A percentile compares a stretch with the other conserved stretches of the same genome.
These are phyloP conservation scores for Diplogasteroides magnus DNA, from an alignment of 1,140 invertebrate species.

Conservation along the genomic window DNA sequence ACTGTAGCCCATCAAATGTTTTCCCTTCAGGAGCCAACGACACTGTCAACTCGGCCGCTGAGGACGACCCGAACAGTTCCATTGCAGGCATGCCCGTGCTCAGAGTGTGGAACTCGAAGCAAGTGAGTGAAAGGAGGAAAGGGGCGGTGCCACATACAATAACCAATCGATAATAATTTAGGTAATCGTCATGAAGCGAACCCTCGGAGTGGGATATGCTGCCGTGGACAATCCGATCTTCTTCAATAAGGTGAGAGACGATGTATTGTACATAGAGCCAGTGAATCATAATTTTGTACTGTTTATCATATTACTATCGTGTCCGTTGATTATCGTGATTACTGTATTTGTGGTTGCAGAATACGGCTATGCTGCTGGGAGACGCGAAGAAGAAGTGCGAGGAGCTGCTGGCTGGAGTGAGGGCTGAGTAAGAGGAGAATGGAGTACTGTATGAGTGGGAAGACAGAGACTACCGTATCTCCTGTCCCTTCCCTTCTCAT, in stretches of 20 bases:
- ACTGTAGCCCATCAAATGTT: no score
- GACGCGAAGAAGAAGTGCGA: conserved; percentile 88
- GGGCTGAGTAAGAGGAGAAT: no score
- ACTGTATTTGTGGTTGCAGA: conserved; percentile 59
- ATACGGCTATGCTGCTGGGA: conserved; percentile 80
- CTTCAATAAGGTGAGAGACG: conserved; percentile 65
- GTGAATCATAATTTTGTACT: no score
- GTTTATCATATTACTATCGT: no score
- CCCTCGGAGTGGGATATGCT: conserved; percentile 75
- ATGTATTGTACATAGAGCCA: no score
- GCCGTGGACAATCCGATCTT: conserved; percentile 87
- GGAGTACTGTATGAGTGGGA: no score
- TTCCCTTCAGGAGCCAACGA: conserved; percentile 70
- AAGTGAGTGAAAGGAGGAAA: conserved; percentile 60
- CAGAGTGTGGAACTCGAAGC: conserved; percentile 76
- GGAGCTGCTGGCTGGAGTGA: conserved; percentile 68
- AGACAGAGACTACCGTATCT: no score
- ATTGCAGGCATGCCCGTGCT: conserved; percentile 89
- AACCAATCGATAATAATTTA: no score
- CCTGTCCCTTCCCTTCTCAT: no score
- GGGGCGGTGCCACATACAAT: no score
- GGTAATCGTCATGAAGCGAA: conserved; percentile 84
- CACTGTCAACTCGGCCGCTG: conserved; percentile 82
- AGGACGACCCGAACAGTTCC: conserved; percentile 82
- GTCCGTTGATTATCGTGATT: no score